phyloP scores from a whole-genome alignment of 2,113 vertebrate species.

The Anguilla rostrata region DNA sequence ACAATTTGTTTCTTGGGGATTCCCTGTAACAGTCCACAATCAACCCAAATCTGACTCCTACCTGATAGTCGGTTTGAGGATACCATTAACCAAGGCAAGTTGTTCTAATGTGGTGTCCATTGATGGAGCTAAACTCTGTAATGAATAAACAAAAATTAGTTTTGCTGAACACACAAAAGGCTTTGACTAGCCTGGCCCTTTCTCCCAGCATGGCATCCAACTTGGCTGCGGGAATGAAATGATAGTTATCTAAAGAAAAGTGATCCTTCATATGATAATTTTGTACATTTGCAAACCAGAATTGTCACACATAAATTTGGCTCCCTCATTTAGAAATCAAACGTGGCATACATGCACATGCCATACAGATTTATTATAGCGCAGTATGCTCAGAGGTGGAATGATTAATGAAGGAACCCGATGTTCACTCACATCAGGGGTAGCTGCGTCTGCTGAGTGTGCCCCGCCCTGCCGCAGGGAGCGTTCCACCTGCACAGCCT shows the following conservation, averaged over 20 bases:
- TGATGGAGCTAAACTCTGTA: constrained; percentile 60
- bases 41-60: constrained; percentile 39
- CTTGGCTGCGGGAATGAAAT: neutral
- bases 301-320: neutral
- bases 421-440: constrained; percentile 62
- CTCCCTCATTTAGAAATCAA: neutral
- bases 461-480: constrained; percentile 72
- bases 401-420: neutral
- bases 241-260: neutral
- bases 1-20: too few species aligned
- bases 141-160: neutral
- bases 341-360: neutral
- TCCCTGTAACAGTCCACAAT: neutral
- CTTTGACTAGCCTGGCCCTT: neutral
- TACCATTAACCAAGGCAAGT: constrained; percentile 70
- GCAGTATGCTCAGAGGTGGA: neutral
- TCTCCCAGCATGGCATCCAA: neutral
- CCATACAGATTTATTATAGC: neutral
- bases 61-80: constrained; percentile 65
- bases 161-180: neutral
- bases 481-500: constrained; percentile 77
- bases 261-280: too few species aligned
- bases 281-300: neutral
- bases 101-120: constrained; percentile 68
- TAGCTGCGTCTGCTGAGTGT: constrained; percentile 56